These are phyloP conservation scores for Agrochola circellaris DNA, from an alignment of 2,888 invertebrate species.

Conservation along the genomic window DNA sequence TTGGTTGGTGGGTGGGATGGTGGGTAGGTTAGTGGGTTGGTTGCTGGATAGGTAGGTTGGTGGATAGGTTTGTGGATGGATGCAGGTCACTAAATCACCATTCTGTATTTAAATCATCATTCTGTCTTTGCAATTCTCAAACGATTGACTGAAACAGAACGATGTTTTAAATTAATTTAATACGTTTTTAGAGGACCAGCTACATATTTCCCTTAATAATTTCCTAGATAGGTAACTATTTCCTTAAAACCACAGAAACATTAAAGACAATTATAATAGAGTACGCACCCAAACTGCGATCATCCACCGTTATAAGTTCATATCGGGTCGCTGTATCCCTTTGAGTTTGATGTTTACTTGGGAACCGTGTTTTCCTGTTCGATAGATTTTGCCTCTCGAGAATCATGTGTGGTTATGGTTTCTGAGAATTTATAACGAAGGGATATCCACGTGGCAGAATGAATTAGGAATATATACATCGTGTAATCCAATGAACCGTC, in stretches of 20 bases:
- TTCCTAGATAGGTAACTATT: background rate
- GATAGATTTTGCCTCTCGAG: constrained; percentile 10
- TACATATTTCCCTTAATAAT: no score
- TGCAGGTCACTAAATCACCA: no score
- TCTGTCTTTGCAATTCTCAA: background rate
- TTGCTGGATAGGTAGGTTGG: no score
- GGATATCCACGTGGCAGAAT: background rate
- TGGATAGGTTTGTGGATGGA: no score
- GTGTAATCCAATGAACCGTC: background rate
- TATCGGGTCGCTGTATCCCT: constrained; percentile 2
- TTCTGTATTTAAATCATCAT: no score
- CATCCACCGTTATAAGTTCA: constrained; percentile 31
- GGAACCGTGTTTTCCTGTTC: constrained; percentile 19
- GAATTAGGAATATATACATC: background rate
- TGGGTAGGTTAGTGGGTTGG: no score
- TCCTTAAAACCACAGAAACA: constrained; percentile 18
- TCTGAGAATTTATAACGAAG: constrained; percentile 1
- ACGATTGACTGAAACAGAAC: background rate
- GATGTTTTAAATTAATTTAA: background rate
- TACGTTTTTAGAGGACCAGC: no score
- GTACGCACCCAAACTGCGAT: constrained; percentile 21
- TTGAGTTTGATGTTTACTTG: constrained; percentile 31
- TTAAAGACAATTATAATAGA: constrained; percentile 20
- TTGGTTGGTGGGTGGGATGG: no score
- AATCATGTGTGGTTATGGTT: constrained; percentile 4